phyloP scores from a whole-genome alignment of 2,113 vertebrate species.

The Rhynchopsitta pachyrhyncha region DNA sequence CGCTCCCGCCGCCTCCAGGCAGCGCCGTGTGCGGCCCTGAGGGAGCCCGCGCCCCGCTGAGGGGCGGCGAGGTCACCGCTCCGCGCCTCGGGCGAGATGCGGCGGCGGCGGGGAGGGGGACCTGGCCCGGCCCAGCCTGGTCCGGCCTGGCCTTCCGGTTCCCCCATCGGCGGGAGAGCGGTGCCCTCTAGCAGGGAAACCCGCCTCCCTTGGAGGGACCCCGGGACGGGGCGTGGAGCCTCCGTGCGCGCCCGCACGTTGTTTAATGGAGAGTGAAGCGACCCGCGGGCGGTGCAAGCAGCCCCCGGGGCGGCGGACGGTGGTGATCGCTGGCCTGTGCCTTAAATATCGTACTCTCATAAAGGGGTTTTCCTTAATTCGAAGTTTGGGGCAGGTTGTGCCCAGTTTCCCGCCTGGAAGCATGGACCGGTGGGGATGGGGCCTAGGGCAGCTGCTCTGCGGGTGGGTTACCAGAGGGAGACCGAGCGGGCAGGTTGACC shows the following conservation, averaged over 20 bases:
- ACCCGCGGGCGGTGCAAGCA: rapidly evolving
- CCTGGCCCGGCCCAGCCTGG: too few relatives aligned
- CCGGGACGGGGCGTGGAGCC: not conserved
- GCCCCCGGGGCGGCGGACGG: not conserved
- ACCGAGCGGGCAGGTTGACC: too few relatives aligned
- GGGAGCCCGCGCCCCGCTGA: not conserved
- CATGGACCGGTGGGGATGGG: rapidly evolving
- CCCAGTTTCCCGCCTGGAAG: not conserved
- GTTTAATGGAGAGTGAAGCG: rapidly evolving
- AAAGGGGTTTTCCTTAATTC: not conserved
- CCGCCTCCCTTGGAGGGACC: rapidly evolving
- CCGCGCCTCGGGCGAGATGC: not conserved
- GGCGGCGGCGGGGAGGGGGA: not conserved
- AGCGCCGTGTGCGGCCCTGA: not conserved
- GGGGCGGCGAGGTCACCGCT: not conserved
- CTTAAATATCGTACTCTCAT: rapidly evolving
- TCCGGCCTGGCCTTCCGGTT: not conserved
- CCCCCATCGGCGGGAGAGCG: not conserved
- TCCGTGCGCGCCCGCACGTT: not conserved
- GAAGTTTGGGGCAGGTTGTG: not conserved
- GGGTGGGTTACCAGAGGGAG: not conserved
- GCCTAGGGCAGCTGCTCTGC: not conserved
- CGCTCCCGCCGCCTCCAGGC: not conserved
- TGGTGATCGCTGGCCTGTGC: not conserved
- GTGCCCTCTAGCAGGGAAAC: not conserved